Base-by-base conservation (phyloP, 2,797 vertebrate genomes). In the Gymnocypris eckloni region DNA sequence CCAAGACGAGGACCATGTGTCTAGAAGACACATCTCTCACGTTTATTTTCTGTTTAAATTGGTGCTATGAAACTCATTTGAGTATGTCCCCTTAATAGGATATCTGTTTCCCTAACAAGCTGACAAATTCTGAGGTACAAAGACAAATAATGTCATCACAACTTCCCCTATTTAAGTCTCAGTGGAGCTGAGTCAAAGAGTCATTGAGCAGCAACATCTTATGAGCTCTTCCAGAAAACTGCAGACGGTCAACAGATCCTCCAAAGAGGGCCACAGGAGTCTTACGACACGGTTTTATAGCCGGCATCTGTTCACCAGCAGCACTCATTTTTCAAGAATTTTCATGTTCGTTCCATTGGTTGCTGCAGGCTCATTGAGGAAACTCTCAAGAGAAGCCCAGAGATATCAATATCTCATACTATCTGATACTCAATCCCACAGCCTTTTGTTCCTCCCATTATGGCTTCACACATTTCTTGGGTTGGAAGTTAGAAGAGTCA, bases 81-180 rank as follows among this genome's bases (percentile, higher is more conserved):
- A 85, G 69, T 76, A 61, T 85, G 81, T 83, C 79, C 69, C 64
- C 45, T 84, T 88, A 89, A 86, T 88, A 79, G 86, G 50, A 67
- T 59, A 89, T 89, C 70, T 37, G 82, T 89, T 81, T 85, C 82
- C 6, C 79, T 82, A 87, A 85, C 82, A 86, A 83, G 85, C 85
- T 85, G 88, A 82, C 85, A 88, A 77, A 84, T 82, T 82, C 86
- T 66, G 84, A 86, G 54, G 81, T 56, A 88, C 85, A 86, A 52
- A 82, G 71, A 86, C 85, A 80, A 87, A 88, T 85, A 86, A 88
- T 83, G 52, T 56, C 76, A 86, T 88, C 39, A 64, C 75, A 75
- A 61, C 78, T 84, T 78, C 73, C 56, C 73, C 43, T 43, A 25
- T 79, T 88, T 79, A 86, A 84, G 70, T 80, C 67, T 83, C 84